Evolutionary conservation across 92 coral and sea anemone species (phyloP).

Genomic region (Parazoanthus swiftii): DNA sequence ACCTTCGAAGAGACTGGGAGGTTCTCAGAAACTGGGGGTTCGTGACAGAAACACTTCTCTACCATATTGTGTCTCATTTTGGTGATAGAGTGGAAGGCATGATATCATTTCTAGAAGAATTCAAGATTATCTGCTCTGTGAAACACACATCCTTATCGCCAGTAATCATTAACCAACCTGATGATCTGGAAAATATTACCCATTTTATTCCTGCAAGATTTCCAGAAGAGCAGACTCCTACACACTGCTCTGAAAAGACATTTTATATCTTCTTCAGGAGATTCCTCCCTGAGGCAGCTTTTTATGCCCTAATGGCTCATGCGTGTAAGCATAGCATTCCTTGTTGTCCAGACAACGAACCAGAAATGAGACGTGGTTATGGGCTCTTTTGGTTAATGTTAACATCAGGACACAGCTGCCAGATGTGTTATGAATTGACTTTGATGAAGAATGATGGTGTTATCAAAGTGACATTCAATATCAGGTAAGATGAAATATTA

Average conservation of each 20-base stretch:
- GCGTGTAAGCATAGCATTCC: background rate
- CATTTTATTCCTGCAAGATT: background rate
- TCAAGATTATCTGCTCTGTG: constrained; percentile 51
- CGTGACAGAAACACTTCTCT: constrained; percentile 45
- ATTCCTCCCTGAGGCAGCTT: constrained; percentile 8
- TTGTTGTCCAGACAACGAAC: background rate
- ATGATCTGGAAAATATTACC: background rate
- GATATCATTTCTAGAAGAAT: constrained; percentile 52
- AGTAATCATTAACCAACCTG: background rate
- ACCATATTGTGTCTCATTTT: constrained; percentile 25
- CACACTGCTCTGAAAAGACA: background rate
- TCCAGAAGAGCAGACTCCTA: background rate
- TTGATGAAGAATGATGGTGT: background rate
- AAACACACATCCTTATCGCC: background rate
- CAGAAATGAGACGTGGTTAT: background rate
- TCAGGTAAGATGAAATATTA: background rate
- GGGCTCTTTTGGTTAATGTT: constrained; percentile 2
- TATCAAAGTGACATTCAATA: background rate
- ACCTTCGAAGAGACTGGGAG: constrained; percentile 48
- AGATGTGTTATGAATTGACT: background rate
- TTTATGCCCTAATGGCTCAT: background rate
- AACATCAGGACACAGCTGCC: background rate
- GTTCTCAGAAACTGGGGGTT: constrained; percentile 35
- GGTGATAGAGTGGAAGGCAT: constrained; percentile 3
- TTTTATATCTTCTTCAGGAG: background rate